phyloP scores from a whole-genome alignment of 2,888 invertebrate species.

The Scaeva pyrastri region DNA sequence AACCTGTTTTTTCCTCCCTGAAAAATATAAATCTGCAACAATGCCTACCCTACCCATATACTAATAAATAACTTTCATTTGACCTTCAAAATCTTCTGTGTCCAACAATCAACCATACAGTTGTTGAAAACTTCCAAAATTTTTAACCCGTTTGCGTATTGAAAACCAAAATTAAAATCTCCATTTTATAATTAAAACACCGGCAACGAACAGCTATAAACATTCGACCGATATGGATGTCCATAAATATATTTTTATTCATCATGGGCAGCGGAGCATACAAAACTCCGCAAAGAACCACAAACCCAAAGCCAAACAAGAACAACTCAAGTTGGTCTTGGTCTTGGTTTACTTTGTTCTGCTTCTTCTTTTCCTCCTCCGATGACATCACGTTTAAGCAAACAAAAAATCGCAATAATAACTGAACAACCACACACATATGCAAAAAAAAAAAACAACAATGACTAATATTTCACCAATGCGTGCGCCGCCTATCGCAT shows the following conservation, averaged over 20 bases:
- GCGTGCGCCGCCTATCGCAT: slow-evolving; percentile 25
- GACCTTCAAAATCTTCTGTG: background rate
- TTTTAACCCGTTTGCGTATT: background rate
- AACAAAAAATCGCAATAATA: slow-evolving; percentile 6
- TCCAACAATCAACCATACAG: background rate
- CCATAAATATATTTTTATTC: background rate
- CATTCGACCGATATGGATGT: background rate
- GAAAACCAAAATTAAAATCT: background rate
- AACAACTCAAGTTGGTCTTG: too few relatives aligned
- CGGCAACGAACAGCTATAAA: background rate
- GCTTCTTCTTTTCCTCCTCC: slow-evolving; percentile 1
- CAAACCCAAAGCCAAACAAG: too few relatives aligned
- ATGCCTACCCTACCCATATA: background rate
- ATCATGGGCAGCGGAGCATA: slow-evolving; percentile 1
- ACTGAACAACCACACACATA: background rate
- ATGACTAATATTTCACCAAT: slow-evolving; percentile 30
- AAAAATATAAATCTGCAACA: background rate
- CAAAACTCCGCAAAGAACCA: background rate
- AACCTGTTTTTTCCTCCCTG: too few relatives aligned
- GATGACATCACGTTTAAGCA: slow-evolving; percentile 15
- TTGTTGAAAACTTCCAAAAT: slow-evolving; percentile 12
- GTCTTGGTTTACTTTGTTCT: slow-evolving; percentile 27
- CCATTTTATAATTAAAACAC: too few relatives aligned
- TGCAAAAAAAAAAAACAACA: background rate
- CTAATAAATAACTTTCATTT: background rate